These are phyloP conservation scores for Dinocampus coccinellae DNA, from an alignment of 2,888 invertebrate genomes.

Conservation along the genomic window DNA sequence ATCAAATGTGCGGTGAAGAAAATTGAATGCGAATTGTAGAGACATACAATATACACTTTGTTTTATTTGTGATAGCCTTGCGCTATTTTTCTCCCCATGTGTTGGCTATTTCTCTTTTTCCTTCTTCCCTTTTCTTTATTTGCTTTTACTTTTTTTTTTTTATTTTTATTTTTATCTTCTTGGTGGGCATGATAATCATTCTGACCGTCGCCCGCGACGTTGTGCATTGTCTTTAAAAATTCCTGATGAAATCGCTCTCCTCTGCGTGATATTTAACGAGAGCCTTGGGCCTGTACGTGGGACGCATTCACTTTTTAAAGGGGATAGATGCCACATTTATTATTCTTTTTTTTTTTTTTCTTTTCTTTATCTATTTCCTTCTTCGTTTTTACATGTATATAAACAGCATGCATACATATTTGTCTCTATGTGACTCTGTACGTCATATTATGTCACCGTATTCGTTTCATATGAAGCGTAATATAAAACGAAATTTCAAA, in stretches of 20 bases:
- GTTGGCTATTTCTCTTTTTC: conserved; percentile 8
- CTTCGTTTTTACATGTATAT: not conserved
- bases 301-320: conserved; percentile 21
- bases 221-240: conserved; percentile 53
- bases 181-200: conserved; percentile 44
- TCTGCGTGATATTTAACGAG: conserved; percentile 38
- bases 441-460: not conserved
- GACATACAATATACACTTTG: conserved; percentile 26
- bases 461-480: not conserved
- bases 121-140: conserved; percentile 23
- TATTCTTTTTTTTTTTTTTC: not conserved
- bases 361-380: not conserved
- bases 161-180: no score
- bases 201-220: conserved; percentile 43
- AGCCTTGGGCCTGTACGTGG: conserved; percentile 35
- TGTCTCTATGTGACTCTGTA: not conserved
- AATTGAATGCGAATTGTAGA: not conserved
- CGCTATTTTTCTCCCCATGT: conserved; percentile 21
- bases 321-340: conserved; percentile 25
- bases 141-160: no score
- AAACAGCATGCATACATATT: no score
- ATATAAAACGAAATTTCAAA: not conserved
- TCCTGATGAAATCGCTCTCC: conserved; percentile 54
- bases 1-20: conserved; percentile 11
- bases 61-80: conserved; percentile 25